These are phyloP conservation scores for Trachythela sp. DNA, from an alignment of 64 coral and sea anemone genomes.

Conservation along the genomic window DNA sequence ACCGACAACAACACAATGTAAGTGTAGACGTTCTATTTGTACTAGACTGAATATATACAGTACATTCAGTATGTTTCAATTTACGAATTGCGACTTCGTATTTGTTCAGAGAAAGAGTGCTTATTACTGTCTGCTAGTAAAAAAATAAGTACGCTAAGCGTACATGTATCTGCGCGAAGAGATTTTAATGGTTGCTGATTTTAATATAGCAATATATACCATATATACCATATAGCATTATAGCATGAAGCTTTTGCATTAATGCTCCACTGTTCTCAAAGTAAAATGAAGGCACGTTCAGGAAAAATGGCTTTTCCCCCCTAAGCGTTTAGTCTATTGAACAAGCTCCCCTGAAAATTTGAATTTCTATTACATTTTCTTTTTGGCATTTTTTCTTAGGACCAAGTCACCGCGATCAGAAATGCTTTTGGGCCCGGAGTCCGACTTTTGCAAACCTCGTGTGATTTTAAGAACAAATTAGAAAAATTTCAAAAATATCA, in stretches of 20 bases:
- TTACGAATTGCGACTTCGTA: too few relatives aligned
- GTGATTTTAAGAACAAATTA: background rate
- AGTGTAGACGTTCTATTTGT: slow-evolving; percentile 26
- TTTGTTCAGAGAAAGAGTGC: too few relatives aligned
- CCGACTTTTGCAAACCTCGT: background rate
- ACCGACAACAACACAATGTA: slow-evolving; percentile 85
- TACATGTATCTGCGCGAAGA: too few relatives aligned
- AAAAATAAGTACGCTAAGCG: too few relatives aligned
- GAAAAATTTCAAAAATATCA: background rate
- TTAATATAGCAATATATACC: too few relatives aligned
- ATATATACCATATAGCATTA: too few relatives aligned
- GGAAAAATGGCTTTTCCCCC: too few relatives aligned
- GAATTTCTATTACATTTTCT: background rate
- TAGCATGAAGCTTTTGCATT: too few relatives aligned
- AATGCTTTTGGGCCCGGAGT: background rate
- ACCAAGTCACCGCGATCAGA: background rate
- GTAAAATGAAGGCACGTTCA: background rate
- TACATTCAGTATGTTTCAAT: too few relatives aligned
- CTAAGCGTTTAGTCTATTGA: too few relatives aligned
- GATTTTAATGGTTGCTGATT: too few relatives aligned
- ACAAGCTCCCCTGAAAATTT: background rate
- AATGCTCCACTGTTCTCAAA: background rate
- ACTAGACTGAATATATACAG: background rate
- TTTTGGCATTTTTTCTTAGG: background rate
- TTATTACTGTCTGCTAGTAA: too few relatives aligned